Evolutionary conservation across 2,113 vertebrate genomes (phyloP), one percentile per base, ranked within the genome.

Genomic region (Desmodus rotundus): DNA sequence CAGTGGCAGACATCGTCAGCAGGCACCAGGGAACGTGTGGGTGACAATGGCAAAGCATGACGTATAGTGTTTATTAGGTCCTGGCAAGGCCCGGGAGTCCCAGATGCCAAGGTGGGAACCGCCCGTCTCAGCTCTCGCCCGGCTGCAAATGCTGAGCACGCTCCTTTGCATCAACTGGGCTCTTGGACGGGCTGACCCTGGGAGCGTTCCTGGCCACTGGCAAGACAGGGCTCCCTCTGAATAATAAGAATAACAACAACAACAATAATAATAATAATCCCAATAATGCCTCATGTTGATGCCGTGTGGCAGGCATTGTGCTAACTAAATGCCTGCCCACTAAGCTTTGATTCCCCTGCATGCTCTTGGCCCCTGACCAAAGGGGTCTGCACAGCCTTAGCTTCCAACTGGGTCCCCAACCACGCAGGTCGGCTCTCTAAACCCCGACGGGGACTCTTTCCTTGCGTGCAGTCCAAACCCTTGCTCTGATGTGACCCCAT

Each of bases 31-130:
- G 95, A 68, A 96, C 0, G 38, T 0, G 68, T 94, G 93, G 97
- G 97, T 89, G 93, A 96, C 63, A 58, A 47, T 63, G 88, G 96
- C 93, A 58, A 73, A 83, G 89, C 82, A 47, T 95, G 97, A 97
- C 96, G 82, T 80, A 91, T 95, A 86, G 94, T 96, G 94, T 96
- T 97, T 97, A 96, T 98, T 97, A 97, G 93, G 86, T 56, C 9
- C 63, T 91, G 97, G 96, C 95, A 91, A 94, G 94, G 73, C 91
- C 87, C 0, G 7, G 24, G 89, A 80, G 83, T 65, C 93, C 85
- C 67, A 91, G 93, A 96, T 96, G 97, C 97, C 94, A 91, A 89
- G 77, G 94, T 87, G 47, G 86, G 89, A 86, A 94, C 93, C 86
- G 97, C 88, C 93, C 96, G 82, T 94, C 85, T 96, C 89, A 92